phyloP scores from a whole-genome alignment of 1,140 invertebrate genomes.

The Camponotus vicinus region DNA sequence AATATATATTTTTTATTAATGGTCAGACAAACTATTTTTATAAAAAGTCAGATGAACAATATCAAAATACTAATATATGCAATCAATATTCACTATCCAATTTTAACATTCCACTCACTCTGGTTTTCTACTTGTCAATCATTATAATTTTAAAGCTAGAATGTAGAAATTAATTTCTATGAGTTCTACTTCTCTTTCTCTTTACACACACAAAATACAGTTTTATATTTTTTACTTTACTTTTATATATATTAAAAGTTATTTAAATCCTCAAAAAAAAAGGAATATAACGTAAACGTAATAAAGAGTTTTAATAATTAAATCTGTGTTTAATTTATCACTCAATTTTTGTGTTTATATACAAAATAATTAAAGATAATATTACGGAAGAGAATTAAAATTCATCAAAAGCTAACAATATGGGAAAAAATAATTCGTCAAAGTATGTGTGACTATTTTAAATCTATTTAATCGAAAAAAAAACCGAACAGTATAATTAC shows the following conservation, averaged over 20 bases:
- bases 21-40: neutral
- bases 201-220: neutral
- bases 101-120: neutral
- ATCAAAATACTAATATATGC: neutral
- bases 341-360: neutral
- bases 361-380: neutral
- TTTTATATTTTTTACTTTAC: neutral
- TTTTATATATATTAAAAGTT: neutral
- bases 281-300: neutral
- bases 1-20: neutral
- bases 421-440: neutral
- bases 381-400: neutral
- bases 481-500: slow-evolving; percentile 44
- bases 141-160: neutral
- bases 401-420: neutral
- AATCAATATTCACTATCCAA: neutral
- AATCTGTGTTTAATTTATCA: neutral
- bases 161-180: no score
- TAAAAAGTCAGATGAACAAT: neutral
- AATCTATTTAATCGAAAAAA: neutral
- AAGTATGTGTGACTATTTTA: neutral
- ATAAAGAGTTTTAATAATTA: neutral
- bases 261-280: neutral
- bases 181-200: no score
- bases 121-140: neutral